phyloP scores from a whole-genome alignment of 2,113 vertebrate species.

The Anser brachyrhynchus region DNA sequence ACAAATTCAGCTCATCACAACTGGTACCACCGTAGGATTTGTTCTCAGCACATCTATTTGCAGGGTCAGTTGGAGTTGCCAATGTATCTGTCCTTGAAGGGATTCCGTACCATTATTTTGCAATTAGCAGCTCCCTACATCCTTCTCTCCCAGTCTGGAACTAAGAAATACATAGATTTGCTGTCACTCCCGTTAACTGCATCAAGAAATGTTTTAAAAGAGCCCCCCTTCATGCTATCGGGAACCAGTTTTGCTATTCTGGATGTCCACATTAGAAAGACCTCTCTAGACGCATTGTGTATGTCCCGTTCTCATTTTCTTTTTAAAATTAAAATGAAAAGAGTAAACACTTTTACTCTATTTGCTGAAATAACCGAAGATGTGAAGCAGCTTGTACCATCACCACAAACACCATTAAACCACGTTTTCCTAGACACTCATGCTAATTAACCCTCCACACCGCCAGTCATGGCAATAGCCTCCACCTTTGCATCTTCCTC shows the following conservation, averaged over 20 bases:
- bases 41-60: background rate
- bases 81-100: background rate
- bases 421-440: background rate
- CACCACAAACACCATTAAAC: background rate
- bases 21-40: background rate
- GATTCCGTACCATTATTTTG: background rate
- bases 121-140: background rate
- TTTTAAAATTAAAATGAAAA: background rate
- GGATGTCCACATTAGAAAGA: background rate
- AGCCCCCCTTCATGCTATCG: background rate
- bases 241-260: background rate
- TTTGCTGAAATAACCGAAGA: background rate
- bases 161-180: background rate
- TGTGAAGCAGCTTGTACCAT: background rate
- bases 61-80: rapidly evolving
- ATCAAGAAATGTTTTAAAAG: background rate
- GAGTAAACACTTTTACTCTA: background rate
- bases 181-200: background rate
- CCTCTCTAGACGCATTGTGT: background rate
- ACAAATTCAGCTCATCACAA: background rate
- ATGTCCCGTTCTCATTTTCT: background rate
- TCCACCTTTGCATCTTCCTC: background rate
- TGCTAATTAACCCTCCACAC: background rate
- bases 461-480: background rate
- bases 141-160: background rate